Evolutionary conservation across 1,140 invertebrate genomes (phyloP), one percentile per base, ranked within the genome.

Genomic region (Cyphomyrmex costatus): DNA sequence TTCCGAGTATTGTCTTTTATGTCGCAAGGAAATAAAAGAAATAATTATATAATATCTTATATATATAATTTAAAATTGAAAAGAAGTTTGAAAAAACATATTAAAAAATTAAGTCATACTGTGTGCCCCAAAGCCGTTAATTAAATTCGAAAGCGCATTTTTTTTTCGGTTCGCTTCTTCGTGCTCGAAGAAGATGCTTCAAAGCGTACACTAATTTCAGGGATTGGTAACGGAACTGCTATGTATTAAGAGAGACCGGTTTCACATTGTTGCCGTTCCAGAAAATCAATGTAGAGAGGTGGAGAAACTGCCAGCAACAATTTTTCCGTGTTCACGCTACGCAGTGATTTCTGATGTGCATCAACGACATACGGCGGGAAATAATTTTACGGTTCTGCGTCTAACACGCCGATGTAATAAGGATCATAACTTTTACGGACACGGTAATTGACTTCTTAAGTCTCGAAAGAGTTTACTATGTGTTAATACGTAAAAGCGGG

Each of bases 201-300:
- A 83, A 83, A 83, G 79, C 79, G 53, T 60, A 60, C 53, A 74
- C 68, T 83, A 83, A 83, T 83, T 83, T 74, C 79, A 83, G 68
- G 27, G 53, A 83, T 83, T 74, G 65, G 68, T 83, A 83, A 83
- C 79, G 79, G 79, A 83, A 83, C 68, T 60, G 36, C 68, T 42
- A 12, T 70, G 27, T 70, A 74, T 83, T 58, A 83, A 73, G n/a
- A 74, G 68, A 61, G 68, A 83, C 79, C 79, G 68, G 79, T 83
- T 83, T 83, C 79, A 83, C 79, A 83, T 83, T 74, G 79, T 83
- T 83, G 68, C 79, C 42, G 79, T 83, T 74, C 79, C 36, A 74
- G 79, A 83, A 83, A 83, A 83, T 83, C 79, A 83, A 83, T 83
- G 56, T 74, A 30, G 79, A 74, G 56, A 74, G n/a, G 68, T 46